Conservation (phyloP, 1,140 invertebrate genomes). For the Drosophila hydei region DNA sequence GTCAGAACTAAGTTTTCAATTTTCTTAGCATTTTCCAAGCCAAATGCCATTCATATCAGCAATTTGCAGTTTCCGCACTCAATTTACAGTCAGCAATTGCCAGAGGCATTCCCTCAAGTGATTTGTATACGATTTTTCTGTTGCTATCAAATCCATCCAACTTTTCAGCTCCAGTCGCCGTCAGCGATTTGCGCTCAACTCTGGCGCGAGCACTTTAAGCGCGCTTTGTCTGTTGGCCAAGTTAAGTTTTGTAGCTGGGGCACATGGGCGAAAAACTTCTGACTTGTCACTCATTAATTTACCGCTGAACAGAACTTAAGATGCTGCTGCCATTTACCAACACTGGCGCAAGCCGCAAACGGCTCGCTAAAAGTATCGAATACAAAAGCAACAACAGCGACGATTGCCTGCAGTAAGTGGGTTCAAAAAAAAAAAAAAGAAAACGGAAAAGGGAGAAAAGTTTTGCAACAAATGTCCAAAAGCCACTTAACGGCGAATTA, state of each 20-base stretch:
- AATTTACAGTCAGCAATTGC: not conserved
- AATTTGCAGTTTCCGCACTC: not conserved
- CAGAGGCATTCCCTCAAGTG: slow-evolving; percentile 4
- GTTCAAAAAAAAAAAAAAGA: slow-evolving; percentile 1
- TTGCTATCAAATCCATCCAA: slow-evolving; percentile 2
- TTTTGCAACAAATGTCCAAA: slow-evolving; percentile 78
- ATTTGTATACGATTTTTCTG: slow-evolving; percentile 1
- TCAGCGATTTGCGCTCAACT: slow-evolving; percentile 16
- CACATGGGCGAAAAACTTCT: slow-evolving; percentile 6
- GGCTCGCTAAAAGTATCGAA: slow-evolving; percentile 55
- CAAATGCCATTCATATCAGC: too few species aligned
- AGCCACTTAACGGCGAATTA: slow-evolving; percentile 80
- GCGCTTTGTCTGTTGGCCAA: slow-evolving; percentile 5
- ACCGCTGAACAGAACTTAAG: slow-evolving; percentile 39
- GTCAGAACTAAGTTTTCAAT: too few species aligned
- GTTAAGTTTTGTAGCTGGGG: not conserved
- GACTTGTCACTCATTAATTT: slow-evolving; percentile 58
- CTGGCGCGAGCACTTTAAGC: slow-evolving; percentile 28
- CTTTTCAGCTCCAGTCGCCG: slow-evolving; percentile 7
- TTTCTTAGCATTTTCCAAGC: not conserved
- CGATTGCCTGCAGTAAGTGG: slow-evolving; percentile 15
- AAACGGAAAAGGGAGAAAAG: slow-evolving; percentile 34
- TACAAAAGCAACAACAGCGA: slow-evolving; percentile 17
- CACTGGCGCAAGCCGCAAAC: slow-evolving; percentile 27
- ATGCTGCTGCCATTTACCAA: slow-evolving; percentile 40